Base-by-base conservation (phyloP, 2,888 invertebrate genomes). In the Nasonovia ribisnigri region DNA sequence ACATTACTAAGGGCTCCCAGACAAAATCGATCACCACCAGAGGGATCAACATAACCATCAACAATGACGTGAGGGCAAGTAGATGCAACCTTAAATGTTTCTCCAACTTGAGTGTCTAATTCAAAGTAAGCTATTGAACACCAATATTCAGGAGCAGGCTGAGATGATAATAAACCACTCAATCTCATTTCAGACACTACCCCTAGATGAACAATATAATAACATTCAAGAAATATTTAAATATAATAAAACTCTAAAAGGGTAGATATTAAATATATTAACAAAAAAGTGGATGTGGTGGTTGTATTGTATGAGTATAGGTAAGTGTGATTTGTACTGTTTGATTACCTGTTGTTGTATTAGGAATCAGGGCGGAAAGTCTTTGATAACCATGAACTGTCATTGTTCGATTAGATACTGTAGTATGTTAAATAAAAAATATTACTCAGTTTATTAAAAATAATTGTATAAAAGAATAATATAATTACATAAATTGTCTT, bases 121-220 rank as follows among this genome's bases (percentile, higher is more conserved):
- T 99, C 99, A 96, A 99, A 99, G 96, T 99, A 99, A 0, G 99
- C 99, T 91, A 99, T 99, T 0, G 99, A 99, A 96, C 99, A 99
- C 99, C 99, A 99, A 96, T 99, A 99, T 95, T 99, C 99, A 0
- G 99, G 99, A 3, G 98, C 98, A 1, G 98, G 98, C 95, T 99
- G 99, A 94, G 97, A 97, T 0, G 98, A 98, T 46, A 99, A 96
- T 92, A 98, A 96, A 43, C 97, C 97, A 24, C 97, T 96, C 96
- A 95, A 96, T 96, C 92, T 95, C 95, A 92, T 84, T 92, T 91
- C 43, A 95, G 95, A 77, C 96, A 96, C 86, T 96, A 96, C 95
- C 90, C 95, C 95, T 94, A 96, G 26, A 90, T 91, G 13, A 92
- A 48, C 26, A 86, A 43, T 84, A 88, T 16, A 92, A 54, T 42